Evolutionary conservation across 1,140 invertebrate species (phyloP).

Genomic region (Cotesia typhae): DNA sequence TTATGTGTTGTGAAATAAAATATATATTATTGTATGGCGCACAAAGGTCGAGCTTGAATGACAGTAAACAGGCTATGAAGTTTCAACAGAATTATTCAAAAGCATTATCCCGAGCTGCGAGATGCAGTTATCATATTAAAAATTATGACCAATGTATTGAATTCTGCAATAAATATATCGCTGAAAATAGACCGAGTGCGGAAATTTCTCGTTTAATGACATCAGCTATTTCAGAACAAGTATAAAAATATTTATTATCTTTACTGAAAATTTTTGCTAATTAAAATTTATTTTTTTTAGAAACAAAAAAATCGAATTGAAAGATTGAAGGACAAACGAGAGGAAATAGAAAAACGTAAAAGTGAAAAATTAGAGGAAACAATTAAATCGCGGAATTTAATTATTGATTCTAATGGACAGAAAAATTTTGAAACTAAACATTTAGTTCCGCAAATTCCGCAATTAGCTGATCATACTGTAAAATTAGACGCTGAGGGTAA

Average conservation of each 20-base stretch:
- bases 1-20: constrained; percentile 3
- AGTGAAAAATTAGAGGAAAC: constrained; percentile 68
- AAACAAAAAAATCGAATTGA: constrained; percentile 70
- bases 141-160: constrained; percentile 78
- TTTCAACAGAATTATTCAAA: constrained; percentile 83
- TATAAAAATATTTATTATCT: constrained; percentile 34
- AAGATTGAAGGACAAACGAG: constrained; percentile 68
- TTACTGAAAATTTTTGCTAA: constrained; percentile 10
- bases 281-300: constrained; percentile 46
- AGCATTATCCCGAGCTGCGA: constrained; percentile 78
- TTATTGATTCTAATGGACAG: constrained; percentile 55
- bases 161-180: constrained; percentile 78
- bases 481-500: constrained; percentile 68
- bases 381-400: constrained; percentile 68
- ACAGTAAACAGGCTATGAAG: constrained; percentile 80
- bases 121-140: constrained; percentile 75
- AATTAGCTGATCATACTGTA: constrained; percentile 70
- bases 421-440: constrained; percentile 64
- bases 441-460: constrained; percentile 72
- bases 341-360: constrained; percentile 69
- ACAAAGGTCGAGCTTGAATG: constrained; percentile 73
- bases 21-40: not conserved
- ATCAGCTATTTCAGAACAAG: constrained; percentile 68
- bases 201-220: constrained; percentile 69
- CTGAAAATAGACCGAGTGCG: constrained; percentile 67